phyloP scores from a whole-genome alignment of 2,888 invertebrate genomes.

The Cryptops parisi region DNA sequence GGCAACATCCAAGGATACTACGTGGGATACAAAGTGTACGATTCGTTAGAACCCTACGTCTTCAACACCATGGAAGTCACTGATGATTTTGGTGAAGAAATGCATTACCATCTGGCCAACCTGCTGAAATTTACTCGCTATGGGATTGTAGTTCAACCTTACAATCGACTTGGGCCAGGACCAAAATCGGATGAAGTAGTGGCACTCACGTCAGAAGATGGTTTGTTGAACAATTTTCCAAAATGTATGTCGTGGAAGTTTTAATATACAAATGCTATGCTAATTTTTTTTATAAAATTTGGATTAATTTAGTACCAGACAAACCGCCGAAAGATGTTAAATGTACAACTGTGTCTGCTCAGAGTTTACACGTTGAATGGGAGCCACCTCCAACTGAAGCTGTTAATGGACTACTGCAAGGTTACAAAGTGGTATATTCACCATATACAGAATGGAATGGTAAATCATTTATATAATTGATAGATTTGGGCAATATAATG shows the following conservation, averaged over 20 bases:
- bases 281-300: not conserved
- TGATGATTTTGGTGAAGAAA: conserved; percentile 3
- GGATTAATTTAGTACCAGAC: conserved; percentile 28
- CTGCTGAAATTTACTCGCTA: conserved; percentile 31
- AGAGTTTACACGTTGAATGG: conserved; percentile 31
- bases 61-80: conserved; percentile 23
- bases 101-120: conserved; percentile 23
- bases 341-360: conserved; percentile 29
- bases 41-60: conserved; percentile 26
- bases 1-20: conserved; percentile 58
- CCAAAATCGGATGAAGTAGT: conserved; percentile 27
- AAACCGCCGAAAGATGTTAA: conserved; percentile 30
- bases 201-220: conserved; percentile 31
- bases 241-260: not conserved
- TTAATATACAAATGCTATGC: not conserved
- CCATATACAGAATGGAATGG: conserved; percentile 12
- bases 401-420: conserved; percentile 32
- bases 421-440: conserved; percentile 29
- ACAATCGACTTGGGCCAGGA: conserved; percentile 28
- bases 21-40: conserved; percentile 45
- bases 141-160: conserved; percentile 28
- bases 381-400: conserved; percentile 30
- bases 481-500: too few species aligned
- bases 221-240: conserved; percentile 25
- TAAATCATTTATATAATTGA: too few species aligned